Evolutionary conservation across 2,888 invertebrate species (phyloP).

Genomic region (Drosophila atripex): DNA sequence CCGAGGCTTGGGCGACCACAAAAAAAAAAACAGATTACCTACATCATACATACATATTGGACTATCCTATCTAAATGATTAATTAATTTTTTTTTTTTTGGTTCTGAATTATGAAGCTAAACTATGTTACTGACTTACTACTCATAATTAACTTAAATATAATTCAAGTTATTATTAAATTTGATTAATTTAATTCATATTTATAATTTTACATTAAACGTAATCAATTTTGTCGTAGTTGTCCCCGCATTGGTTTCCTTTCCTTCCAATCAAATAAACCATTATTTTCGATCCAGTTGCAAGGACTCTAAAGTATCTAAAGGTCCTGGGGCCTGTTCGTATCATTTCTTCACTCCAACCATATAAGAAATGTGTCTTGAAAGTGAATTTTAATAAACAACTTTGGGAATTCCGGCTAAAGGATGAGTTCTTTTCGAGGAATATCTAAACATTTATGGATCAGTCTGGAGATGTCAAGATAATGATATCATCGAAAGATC

Average conservation of each 20-base stretch:
- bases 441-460: no score
- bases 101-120: slow-evolving; percentile 60
- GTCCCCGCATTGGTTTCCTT: slow-evolving; percentile 33
- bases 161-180: slow-evolving; percentile 78
- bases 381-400: neutral
- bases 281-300: slow-evolving; percentile 10
- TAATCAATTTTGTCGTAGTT: slow-evolving; percentile 70
- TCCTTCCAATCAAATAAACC: slow-evolving; percentile 23
- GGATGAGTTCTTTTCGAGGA: neutral
- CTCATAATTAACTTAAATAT: slow-evolving; percentile 78
- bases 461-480: no score
- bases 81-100: slow-evolving; percentile 45
- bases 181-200: slow-evolving; percentile 79
- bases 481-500: no score
- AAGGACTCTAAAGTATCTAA: slow-evolving; percentile 4
- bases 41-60: slow-evolving; percentile 23
- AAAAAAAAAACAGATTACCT: slow-evolving; percentile 23
- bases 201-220: slow-evolving; percentile 77
- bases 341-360: neutral
- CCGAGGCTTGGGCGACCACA: slow-evolving; percentile 13
- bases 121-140: slow-evolving; percentile 76
- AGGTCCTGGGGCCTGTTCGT: slow-evolving; percentile 5
- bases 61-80: slow-evolving; percentile 47
- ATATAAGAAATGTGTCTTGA: neutral
- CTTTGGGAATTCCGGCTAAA: neutral